A percentile compares a stretch with the other conserved stretches of the same genome.
Conservation (phyloP, 2,888 invertebrate genomes). For the Drosophila monieri region DNA sequence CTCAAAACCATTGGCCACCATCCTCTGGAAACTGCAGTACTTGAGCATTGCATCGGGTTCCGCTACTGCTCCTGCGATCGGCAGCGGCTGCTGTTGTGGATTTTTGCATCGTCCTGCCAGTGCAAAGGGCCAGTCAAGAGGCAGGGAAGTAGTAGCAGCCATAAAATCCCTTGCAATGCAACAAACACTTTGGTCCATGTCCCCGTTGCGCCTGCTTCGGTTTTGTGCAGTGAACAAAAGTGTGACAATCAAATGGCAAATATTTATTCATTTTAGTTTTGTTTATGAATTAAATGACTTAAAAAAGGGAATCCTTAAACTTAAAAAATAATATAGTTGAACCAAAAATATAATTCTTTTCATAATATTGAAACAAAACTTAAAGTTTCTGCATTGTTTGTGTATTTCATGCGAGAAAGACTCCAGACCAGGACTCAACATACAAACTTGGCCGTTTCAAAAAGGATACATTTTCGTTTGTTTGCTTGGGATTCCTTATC, state of each 20-base stretch:
- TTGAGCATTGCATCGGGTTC: conserved; percentile 36
- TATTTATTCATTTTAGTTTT: not conserved
- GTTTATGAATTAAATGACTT: too few relatives aligned
- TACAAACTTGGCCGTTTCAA: conserved; percentile 18
- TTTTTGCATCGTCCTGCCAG: conserved; percentile 54
- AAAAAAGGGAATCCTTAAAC: too few relatives aligned
- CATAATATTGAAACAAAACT: not conserved
- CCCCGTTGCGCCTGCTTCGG: conserved; percentile 25
- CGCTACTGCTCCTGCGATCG: conserved; percentile 38
- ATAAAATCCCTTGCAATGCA: conserved; percentile 76
- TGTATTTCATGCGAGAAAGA: not conserved
- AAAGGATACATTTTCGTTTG: conserved; percentile 37
- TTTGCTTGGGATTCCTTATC: conserved; percentile 44
- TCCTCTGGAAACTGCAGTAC: conserved; percentile 26
- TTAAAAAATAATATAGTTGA: too few relatives aligned
- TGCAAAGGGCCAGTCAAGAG: conserved; percentile 29
- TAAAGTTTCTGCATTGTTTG: too few relatives aligned
- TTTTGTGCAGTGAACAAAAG: conserved; percentile 16
- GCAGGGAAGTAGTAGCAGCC: conserved; percentile 45
- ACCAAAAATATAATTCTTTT: not conserved
- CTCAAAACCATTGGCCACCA: not conserved
- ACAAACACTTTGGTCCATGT: conserved; percentile 57
- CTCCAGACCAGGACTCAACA: conserved; percentile 21
- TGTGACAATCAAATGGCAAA: not conserved
- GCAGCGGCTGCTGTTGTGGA: conserved; percentile 57